Base-by-base conservation (phyloP, 2,113 vertebrate genomes). In the Xiphophorus maculatus region DNA sequence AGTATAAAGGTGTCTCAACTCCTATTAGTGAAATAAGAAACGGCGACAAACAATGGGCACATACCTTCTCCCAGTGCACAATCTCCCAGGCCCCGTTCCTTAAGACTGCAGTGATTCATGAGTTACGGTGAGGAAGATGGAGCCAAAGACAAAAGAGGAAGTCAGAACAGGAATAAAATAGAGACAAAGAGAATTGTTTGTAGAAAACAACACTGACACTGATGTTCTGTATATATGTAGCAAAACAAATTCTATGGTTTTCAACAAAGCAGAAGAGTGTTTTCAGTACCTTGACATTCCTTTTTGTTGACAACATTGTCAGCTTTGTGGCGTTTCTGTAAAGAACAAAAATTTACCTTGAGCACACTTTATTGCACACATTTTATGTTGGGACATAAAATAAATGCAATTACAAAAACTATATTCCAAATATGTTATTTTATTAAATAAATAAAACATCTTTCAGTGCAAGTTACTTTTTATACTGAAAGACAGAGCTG, bases 1-100 rank as follows among this genome's bases (percentile, higher is more conserved):
- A 35, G 71, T 12, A 68, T 71, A 71, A 70, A 54, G 42, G 77
- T 68, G 69, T 60, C 71, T 28, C 17, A 64, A 40, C 40, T 77
- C 15, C 29, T 27, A 37, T 64, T 6, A 61, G 62, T 9, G 58
- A 74, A 67, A 78, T 54, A 0, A 11, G 68, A 75, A 48, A 37
- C 54, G 35, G 37, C 71, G 40, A 78, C 44, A 62, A 58, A 54
- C 1, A 44, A 29, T 73, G 42, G 32, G 30, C 66, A 76, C 87
- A 82, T 95, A 99, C 98, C 97, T 99, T 99, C 93, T 98, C 96
- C 98, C 98, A 99, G 92, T 98, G 97, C 84, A 99, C 97, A 85
- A 98, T 98, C 93, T 99, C 97, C 98, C 98, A 99, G 75, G 97
- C 97, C 85, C 98, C 97, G 77, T 99, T 99, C 89, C 98, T 94